These are phyloP conservation scores for Entelurus aequoreus DNA, from an alignment of 2,113 vertebrate species.

Conservation along the genomic window DNA sequence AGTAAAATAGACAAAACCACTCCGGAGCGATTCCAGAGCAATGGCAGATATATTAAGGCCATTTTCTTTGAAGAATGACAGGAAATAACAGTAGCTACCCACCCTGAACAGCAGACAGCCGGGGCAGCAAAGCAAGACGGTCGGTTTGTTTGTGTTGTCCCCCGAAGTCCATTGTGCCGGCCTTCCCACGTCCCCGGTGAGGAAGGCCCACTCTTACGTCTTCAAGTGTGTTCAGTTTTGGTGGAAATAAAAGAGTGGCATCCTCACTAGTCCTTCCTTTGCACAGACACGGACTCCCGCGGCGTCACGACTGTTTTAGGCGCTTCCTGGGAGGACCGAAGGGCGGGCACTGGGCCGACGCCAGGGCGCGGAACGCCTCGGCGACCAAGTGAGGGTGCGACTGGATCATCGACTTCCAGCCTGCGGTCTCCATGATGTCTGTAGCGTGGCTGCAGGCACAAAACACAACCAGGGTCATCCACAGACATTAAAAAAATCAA, in stretches of 20 bases:
- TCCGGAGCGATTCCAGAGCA: slow-evolving; percentile 77
- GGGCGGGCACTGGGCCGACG: slow-evolving; percentile 94
- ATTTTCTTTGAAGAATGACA: slow-evolving; percentile 80
- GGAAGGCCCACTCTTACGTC: slow-evolving; percentile 53
- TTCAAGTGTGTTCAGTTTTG: slow-evolving; percentile 67
- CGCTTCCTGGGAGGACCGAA: slow-evolving; percentile 95
- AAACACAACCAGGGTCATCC: slow-evolving; percentile 40
- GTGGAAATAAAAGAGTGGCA: slow-evolving; percentile 76
- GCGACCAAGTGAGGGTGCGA: slow-evolving; percentile 98
- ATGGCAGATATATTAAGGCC: slow-evolving; percentile 91
- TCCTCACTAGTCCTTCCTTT: slow-evolving; percentile 72
- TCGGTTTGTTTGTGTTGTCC: slow-evolving; percentile 67
- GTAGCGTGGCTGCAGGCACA: slow-evolving; percentile 88
- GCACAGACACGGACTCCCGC: slow-evolving; percentile 65
- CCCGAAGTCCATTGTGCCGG: slow-evolving; percentile 65
- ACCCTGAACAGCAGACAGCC: slow-evolving; percentile 59
- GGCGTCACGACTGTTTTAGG: slow-evolving; percentile 95
- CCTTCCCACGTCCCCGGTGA: slow-evolving; percentile 55
- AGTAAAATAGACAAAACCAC: slow-evolving; percentile 78
- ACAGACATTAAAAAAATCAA: slow-evolving; percentile 64
- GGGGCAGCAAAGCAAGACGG: slow-evolving; percentile 69
- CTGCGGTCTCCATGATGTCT: slow-evolving; percentile 97
- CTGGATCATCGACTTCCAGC: slow-evolving; percentile 99
- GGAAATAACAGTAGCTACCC: slow-evolving; percentile 69
- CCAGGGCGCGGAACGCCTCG: slow-evolving; percentile 94